Conservation (phyloP, 1,140 invertebrate species). For the Lasioglossum baleicum region DNA sequence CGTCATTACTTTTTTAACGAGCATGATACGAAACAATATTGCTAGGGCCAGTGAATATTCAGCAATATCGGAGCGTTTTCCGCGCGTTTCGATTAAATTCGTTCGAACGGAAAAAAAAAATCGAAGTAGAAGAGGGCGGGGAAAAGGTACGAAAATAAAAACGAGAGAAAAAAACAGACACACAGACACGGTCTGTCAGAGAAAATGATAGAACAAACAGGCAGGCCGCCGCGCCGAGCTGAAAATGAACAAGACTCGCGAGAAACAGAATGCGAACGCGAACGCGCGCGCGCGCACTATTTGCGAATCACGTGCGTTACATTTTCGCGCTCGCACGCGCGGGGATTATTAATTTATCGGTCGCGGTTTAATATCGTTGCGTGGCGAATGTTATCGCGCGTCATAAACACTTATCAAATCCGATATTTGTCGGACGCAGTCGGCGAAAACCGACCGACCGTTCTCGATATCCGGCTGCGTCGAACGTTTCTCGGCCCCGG, state of each 20-base stretch:
- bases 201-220: background rate
- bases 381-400: constrained; percentile 14
- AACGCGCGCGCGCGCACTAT: too few relatives aligned
- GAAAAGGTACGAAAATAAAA: background rate
- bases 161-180: too few relatives aligned
- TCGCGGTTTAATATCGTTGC: constrained; percentile 14
- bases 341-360: constrained; percentile 17
- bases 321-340: background rate
- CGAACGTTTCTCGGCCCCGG: background rate
- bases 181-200: background rate
- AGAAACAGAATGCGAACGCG: too few relatives aligned
- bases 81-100: constrained; percentile 50
- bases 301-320: background rate
- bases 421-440: constrained; percentile 23
- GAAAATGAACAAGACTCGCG: background rate
- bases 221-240: too few relatives aligned
- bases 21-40: constrained; percentile 5
- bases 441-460: constrained; percentile 10
- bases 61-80: constrained; percentile 38
- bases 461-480: constrained; percentile 20
- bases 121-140: background rate
- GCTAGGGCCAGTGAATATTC: constrained; percentile 17
- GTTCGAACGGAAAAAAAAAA: constrained; percentile 13
- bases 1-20: constrained; percentile 12
- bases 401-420: constrained; percentile 44